Percentiles rank a stretch among this genome's conserved stretches.
Evolutionary conservation across 2,797 vertebrate genomes (phyloP).

Genomic region (Bradypus variegatus): DNA sequence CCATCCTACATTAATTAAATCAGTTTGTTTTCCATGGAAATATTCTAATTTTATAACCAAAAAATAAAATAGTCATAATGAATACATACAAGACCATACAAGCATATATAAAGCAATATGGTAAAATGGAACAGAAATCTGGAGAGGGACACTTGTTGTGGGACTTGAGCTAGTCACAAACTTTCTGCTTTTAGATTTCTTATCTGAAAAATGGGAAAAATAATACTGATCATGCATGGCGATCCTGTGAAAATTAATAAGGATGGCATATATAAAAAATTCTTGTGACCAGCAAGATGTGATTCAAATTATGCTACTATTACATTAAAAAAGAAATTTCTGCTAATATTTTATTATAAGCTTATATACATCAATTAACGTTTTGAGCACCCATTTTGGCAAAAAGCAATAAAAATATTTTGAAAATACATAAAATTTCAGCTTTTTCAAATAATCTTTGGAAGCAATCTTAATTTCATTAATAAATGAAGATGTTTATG

Average conservation of each 20-base stretch:
- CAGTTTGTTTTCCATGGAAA: background rate
- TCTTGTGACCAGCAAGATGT: background rate
- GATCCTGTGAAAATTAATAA: background rate
- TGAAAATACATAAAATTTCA: background rate
- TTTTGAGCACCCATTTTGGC: background rate
- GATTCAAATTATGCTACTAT: background rate
- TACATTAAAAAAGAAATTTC: constrained; percentile 19
- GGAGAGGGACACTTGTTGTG: background rate
- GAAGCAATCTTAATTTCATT: background rate
- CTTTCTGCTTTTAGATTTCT: background rate
- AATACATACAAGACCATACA: background rate
- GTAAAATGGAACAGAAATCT: background rate
- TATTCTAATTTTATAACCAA: background rate
- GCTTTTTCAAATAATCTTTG: background rate
- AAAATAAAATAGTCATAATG: background rate
- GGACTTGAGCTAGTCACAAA: background rate
- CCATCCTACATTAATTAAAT: background rate
- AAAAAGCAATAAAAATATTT: constrained; percentile 4
- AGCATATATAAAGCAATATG: background rate
- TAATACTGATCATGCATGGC: background rate
- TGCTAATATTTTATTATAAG: background rate
- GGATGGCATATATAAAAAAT: background rate
- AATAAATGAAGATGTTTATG: background rate
- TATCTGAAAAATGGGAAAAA: background rate
- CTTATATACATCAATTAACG: background rate